phyloP scores from a whole-genome alignment of 2,113 vertebrate genomes.

The Syrrhaptes paradoxus region DNA sequence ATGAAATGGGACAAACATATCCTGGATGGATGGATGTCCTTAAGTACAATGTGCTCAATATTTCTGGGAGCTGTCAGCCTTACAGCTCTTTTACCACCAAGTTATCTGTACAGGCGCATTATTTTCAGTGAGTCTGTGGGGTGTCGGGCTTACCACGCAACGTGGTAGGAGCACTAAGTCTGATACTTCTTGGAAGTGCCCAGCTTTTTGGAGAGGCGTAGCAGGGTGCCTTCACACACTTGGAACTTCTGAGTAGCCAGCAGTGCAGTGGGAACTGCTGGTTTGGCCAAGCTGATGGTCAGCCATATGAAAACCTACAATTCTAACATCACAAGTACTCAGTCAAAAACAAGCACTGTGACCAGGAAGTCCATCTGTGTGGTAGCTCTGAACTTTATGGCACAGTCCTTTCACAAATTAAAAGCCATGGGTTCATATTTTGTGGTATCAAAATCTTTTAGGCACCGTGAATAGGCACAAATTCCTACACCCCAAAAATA shows the following conservation, averaged over 20 bases:
- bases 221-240: not conserved
- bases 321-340: not conserved
- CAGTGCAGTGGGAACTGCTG: not conserved
- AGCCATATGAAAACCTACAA: not conserved
- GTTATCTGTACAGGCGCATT: not conserved
- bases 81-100: not conserved
- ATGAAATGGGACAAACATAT: rapidly evolving
- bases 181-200: not conserved
- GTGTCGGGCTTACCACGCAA: not conserved
- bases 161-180: not conserved
- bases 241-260: not conserved
- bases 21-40: not conserved
- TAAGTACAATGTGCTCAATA: not conserved
- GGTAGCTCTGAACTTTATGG: not conserved
- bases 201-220: not conserved
- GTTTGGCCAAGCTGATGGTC: not conserved
- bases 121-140: not conserved
- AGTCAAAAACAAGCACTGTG: not conserved
- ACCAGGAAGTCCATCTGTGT: not conserved
- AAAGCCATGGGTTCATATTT: not conserved
- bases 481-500: not conserved
- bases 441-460: not conserved
- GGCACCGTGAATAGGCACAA: not conserved
- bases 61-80: not conserved
- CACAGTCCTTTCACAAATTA: not conserved